Conservation (phyloP, 1,140 invertebrate species). For the Acromyrmex echinatior region DNA sequence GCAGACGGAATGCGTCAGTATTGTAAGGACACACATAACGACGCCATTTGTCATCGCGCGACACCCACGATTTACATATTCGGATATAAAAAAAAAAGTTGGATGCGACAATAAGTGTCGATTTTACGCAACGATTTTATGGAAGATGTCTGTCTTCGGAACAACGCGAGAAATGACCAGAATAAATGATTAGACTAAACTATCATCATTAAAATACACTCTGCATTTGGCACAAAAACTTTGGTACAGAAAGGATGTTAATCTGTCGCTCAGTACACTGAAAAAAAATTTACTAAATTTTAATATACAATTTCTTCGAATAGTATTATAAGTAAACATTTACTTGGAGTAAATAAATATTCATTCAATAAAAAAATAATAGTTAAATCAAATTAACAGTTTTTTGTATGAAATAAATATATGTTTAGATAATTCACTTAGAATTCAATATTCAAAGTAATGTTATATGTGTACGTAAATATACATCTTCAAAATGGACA, state of each 20-base stretch:
- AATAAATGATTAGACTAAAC: background rate
- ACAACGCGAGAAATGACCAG: background rate
- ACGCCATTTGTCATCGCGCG: constrained; percentile 30
- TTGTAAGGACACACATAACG: background rate
- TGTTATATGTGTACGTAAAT: too few relatives aligned
- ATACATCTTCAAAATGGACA: too few relatives aligned
- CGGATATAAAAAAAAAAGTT: background rate
- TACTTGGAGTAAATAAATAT: too few relatives aligned
- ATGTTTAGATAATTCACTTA: too few relatives aligned
- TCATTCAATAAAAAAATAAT: too few relatives aligned
- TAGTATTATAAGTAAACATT: too few relatives aligned
- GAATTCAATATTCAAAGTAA: too few relatives aligned
- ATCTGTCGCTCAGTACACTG: background rate
- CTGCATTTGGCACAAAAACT: background rate
- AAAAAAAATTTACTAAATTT: too few relatives aligned
- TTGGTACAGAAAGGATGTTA: background rate
- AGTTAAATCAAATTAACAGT: too few relatives aligned
- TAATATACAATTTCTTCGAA: too few relatives aligned
- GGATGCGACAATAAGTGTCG: constrained; percentile 41
- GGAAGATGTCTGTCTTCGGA: background rate
- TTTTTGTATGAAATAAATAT: too few relatives aligned
- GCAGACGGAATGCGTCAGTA: background rate
- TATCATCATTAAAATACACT: background rate
- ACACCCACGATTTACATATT: constrained; percentile 7
- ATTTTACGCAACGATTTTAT: constrained; percentile 27